A percentile compares a stretch with the other conserved stretches of the same genome.
These are phyloP conservation scores for Silvanus unidentatus DNA, from an alignment of 2,888 invertebrate species.

Conservation along the genomic window DNA sequence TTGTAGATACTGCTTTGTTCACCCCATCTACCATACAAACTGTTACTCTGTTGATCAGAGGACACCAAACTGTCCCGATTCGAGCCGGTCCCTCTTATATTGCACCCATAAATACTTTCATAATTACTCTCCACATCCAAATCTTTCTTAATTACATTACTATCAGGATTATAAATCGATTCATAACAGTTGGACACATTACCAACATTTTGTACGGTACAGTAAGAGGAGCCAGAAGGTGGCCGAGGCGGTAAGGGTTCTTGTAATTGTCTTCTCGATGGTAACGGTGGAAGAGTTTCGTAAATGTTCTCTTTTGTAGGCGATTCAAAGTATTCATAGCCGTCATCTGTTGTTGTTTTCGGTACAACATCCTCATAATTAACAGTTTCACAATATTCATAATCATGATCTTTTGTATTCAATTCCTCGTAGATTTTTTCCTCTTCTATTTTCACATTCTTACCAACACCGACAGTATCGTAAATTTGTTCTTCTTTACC, in stretches of 20 bases:
- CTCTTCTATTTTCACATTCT: slow-evolving; percentile 13
- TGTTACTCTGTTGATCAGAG: slow-evolving; percentile 58
- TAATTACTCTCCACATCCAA: slow-evolving; percentile 23
- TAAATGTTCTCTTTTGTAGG: slow-evolving; percentile 52
- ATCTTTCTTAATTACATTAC: slow-evolving; percentile 9
- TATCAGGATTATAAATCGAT: slow-evolving; percentile 43
- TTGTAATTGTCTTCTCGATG: slow-evolving; percentile 46
- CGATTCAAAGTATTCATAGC: slow-evolving; percentile 51
- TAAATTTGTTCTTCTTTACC: slow-evolving; percentile 15
- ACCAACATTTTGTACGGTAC: no score
- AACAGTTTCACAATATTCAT: slow-evolving; percentile 50
- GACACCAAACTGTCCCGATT: slow-evolving; percentile 49
- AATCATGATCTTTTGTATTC: slow-evolving; percentile 23
- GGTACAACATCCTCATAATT: slow-evolving; percentile 46
- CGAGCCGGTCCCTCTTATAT: slow-evolving; percentile 22
- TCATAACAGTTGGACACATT: slow-evolving; percentile 56
- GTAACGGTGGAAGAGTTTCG: slow-evolving; percentile 45
- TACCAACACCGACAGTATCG: slow-evolving; percentile 24
- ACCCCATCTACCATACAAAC: slow-evolving; percentile 50
- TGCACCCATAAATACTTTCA: slow-evolving; percentile 31
- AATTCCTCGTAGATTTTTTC: slow-evolving; percentile 8
- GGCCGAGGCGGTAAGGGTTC: slow-evolving; percentile 49
- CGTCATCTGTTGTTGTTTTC: slow-evolving; percentile 44
- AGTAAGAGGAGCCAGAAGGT: slow-evolving; percentile 20
- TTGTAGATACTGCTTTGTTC: slow-evolving; percentile 32